Evolutionary conservation across 2,888 invertebrate species (phyloP).

Genomic region (Physocephala rufipes): DNA sequence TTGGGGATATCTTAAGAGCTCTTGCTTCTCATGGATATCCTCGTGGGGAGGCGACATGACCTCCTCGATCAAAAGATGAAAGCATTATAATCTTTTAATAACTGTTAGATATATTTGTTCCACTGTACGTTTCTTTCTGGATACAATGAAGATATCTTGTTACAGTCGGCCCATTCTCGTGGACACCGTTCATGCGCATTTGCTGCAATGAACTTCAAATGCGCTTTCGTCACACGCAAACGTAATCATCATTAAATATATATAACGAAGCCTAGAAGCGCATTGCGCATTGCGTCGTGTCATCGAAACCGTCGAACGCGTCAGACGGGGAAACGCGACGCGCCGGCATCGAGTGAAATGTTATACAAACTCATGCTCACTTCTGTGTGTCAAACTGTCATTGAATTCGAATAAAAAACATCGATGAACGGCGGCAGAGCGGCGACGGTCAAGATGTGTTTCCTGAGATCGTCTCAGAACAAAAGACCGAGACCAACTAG

Average conservation of each 20-base stretch:
- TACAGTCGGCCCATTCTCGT: constrained; percentile 12
- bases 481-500: constrained; percentile 28
- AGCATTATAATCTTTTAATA: not conserved
- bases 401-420: constrained; percentile 32
- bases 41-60: too few species aligned
- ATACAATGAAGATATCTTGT: constrained; percentile 29
- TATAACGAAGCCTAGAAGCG: constrained; percentile 4
- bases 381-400: constrained; percentile 33
- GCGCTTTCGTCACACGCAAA: constrained; percentile 26
- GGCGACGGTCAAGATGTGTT: constrained; percentile 6
- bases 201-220: constrained; percentile 33
- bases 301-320: constrained; percentile 9
- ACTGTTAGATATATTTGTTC: constrained; percentile 11
- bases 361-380: constrained; percentile 35
- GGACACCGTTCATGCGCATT: constrained; percentile 16
- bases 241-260: not conserved
- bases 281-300: constrained; percentile 17
- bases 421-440: constrained; percentile 25
- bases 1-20: too few species aligned
- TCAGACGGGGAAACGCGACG: constrained; percentile 3
- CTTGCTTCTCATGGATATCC: too few species aligned
- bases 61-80: too few species aligned
- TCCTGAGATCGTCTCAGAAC: constrained; percentile 6
- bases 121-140: constrained; percentile 7
- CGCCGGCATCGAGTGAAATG: constrained; percentile 29